A percentile compares a stretch with the other conserved stretches of the same genome.
phyloP scores from a whole-genome alignment of 2,888 invertebrate species.

The Stenodema calcarata region DNA sequence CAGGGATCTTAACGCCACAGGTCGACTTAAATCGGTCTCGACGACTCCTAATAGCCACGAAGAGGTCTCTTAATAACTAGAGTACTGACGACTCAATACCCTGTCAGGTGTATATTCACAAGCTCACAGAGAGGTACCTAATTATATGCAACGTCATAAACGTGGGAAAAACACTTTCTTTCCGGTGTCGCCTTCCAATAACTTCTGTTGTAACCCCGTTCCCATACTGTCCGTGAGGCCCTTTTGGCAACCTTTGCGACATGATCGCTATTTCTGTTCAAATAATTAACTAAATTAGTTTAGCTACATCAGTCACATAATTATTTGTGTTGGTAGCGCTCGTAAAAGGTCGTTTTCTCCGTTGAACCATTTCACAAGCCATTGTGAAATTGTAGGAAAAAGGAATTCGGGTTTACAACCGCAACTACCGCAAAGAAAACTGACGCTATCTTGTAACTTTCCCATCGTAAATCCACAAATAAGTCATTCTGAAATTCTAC shows the following conservation, averaged over 20 bases:
- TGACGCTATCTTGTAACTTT: not conserved
- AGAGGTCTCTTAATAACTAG: not conserved
- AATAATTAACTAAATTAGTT: not conserved
- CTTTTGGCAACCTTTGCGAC: not conserved
- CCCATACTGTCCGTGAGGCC: not conserved
- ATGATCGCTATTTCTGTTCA: not conserved
- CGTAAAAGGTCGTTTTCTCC: not conserved
- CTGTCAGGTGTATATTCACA: not conserved
- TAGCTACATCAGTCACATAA: not conserved
- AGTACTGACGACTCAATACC: not conserved
- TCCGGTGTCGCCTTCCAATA: not conserved
- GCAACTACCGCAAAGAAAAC: not conserved
- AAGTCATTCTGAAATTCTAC: not conserved
- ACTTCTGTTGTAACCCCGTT: not conserved
- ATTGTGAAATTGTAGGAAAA: not conserved
- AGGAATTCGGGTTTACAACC: not conserved
- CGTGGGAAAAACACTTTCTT: not conserved
- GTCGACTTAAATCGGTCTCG: not conserved
- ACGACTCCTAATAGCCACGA: not conserved
- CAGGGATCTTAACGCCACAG: not conserved
- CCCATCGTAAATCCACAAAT: not conserved
- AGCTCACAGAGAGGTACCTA: not conserved
- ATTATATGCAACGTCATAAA: not conserved
- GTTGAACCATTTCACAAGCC: not conserved
- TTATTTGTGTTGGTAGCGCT: not conserved